Percentiles rank a stretch among this genome's conserved stretches.
Evolutionary conservation across 2,113 vertebrate species (phyloP).

Genomic region (Pachyramphus minor): DNA sequence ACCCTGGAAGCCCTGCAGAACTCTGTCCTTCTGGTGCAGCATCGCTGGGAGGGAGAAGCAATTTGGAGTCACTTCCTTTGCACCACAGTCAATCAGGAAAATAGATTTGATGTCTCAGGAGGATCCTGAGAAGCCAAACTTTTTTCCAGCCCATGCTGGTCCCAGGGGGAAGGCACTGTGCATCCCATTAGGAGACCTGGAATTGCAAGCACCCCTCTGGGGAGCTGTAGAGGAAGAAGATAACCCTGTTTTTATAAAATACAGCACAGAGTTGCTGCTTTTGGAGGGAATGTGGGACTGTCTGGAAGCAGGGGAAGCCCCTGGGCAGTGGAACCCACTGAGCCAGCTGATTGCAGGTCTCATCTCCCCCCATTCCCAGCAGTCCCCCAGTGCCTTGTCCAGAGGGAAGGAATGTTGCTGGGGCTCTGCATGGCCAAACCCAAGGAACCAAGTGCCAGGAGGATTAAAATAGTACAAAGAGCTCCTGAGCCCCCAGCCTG

Average conservation of each 20-base stretch:
- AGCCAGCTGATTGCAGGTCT: no score
- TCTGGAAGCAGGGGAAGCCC: not conserved
- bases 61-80: accelerated
- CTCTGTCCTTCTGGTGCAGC: not conserved
- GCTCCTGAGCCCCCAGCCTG: not conserved
- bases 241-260: accelerated
- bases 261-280: accelerated
- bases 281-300: accelerated
- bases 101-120: not conserved
- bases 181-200: not conserved
- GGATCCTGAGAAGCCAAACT: not conserved
- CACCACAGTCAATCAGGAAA: accelerated
- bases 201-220: accelerated
- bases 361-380: no score
- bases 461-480: not conserved
- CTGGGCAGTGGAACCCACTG: accelerated
- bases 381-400: accelerated
- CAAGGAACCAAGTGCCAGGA: not conserved
- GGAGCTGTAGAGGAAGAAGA: accelerated
- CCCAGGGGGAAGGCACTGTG: accelerated
- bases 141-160: accelerated
- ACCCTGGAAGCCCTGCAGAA: accelerated
- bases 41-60: accelerated
- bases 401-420: accelerated
- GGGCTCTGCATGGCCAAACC: not conserved